Evolutionary conservation across 1,140 invertebrate genomes (phyloP).

Genomic region (Mamestra configurata): DNA sequence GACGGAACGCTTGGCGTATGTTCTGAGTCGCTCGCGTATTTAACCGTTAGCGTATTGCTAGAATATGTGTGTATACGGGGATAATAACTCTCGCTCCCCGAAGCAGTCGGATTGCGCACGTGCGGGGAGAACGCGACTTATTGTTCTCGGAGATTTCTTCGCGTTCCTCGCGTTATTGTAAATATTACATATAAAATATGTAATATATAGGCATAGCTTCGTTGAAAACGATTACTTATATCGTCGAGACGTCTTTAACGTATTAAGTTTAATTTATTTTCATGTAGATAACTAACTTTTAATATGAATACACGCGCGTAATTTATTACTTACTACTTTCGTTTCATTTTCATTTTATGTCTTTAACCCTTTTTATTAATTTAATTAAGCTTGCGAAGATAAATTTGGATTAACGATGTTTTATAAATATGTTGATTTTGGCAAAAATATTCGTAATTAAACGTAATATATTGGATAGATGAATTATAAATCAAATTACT

Average conservation of each 20-base stretch:
- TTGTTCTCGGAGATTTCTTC: constrained; percentile 69
- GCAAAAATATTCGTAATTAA: constrained; percentile 46
- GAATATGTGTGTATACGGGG: constrained; percentile 63
- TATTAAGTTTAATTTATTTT: constrained; percentile 66
- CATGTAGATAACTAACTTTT: constrained; percentile 73
- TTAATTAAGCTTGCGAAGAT: constrained; percentile 44
- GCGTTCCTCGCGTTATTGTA: constrained; percentile 27
- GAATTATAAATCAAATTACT: constrained; percentile 48
- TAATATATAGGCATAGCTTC: constrained; percentile 39
- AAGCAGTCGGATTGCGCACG: constrained; percentile 29
- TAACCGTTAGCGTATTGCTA: constrained; percentile 61
- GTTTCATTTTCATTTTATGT: constrained; percentile 66
- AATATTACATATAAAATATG: constrained; percentile 44
- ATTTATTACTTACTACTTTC: constrained; percentile 68
- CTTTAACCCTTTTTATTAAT: constrained; percentile 51
- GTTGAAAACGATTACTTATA: constrained; percentile 33
- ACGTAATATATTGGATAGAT: constrained; percentile 29
- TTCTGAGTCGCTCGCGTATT: constrained; percentile 63
- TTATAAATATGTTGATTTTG: constrained; percentile 50
- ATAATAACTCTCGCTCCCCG: constrained; percentile 84
- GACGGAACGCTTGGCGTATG: constrained; percentile 67
- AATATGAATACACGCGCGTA: constrained; percentile 79
- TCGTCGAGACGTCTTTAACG: constrained; percentile 26
- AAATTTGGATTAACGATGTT: constrained; percentile 47
- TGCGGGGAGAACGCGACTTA: constrained; percentile 79